phyloP scores from a whole-genome alignment of 2,797 vertebrate species.

The Paedocypris micromegethes region DNA sequence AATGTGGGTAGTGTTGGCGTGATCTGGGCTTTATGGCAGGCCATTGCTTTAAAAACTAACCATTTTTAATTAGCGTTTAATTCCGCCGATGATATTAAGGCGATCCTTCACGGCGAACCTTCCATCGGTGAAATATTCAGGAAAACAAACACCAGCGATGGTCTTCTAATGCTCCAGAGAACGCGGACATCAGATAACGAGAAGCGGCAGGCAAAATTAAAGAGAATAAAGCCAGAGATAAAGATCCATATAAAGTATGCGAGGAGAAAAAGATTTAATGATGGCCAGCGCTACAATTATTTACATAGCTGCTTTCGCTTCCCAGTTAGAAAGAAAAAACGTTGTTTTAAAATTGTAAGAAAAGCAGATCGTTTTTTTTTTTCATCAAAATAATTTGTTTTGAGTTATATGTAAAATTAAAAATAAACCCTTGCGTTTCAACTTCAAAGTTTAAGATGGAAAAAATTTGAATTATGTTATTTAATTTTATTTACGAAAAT shows the following conservation, averaged over 20 bases:
- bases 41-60: constrained; percentile 94
- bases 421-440: too few species aligned
- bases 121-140: constrained; percentile 67
- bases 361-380: too few species aligned
- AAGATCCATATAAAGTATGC: neutral
- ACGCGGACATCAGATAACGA: constrained; percentile 20
- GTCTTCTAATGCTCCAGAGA: constrained; percentile 51
- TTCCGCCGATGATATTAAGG: constrained; percentile 87
- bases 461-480: too few species aligned
- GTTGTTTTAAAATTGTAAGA: too few species aligned
- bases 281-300: too few species aligned
- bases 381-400: too few species aligned
- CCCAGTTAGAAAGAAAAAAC: too few species aligned
- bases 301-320: too few species aligned
- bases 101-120: constrained; percentile 82
- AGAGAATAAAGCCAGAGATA: constrained; percentile 6
- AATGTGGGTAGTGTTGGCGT: constrained; percentile 91
- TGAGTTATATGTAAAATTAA: too few species aligned
- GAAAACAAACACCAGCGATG: constrained; percentile 67
- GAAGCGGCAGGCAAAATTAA: neutral
- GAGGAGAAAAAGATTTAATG: too few species aligned
- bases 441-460: too few species aligned
- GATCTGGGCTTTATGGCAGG: constrained; percentile 99
- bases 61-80: constrained; percentile 99
- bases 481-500: too few species aligned